Evolutionary conservation across 2,888 invertebrate genomes (phyloP).

Genomic region (Ariolimax columbianus): DNA sequence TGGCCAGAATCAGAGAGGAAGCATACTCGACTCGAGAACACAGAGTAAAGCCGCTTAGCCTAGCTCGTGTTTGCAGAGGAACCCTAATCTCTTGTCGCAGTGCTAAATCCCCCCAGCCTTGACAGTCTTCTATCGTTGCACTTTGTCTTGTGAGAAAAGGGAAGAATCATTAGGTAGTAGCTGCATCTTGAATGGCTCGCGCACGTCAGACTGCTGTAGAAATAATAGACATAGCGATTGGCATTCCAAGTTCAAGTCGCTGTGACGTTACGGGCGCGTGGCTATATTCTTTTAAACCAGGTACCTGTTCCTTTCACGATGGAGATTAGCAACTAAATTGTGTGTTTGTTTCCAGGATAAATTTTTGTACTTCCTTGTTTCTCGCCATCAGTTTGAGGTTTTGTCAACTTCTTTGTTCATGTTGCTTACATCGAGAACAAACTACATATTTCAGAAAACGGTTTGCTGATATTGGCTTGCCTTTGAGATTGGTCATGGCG

Average conservation of each 20-base stretch:
- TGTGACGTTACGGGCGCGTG: conserved; percentile 13
- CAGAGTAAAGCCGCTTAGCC: conserved; percentile 29
- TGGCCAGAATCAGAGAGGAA: background rate
- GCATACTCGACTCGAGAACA: background rate
- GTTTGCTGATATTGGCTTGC: no score
- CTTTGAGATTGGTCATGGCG: no score
- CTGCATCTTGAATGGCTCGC: conserved; percentile 6
- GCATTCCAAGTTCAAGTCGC: conserved; percentile 14
- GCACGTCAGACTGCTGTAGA: conserved; percentile 16
- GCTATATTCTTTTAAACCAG: background rate
- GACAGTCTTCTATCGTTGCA: background rate
- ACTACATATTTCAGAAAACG: no score
- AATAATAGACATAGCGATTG: conserved; percentile 18
- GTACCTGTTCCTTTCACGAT: background rate
- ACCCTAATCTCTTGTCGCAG: conserved; percentile 23
- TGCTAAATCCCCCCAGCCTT: conserved; percentile 13
- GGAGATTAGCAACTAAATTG: background rate
- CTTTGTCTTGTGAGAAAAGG: no score
- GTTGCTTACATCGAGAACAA: no score
- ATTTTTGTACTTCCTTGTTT: background rate
- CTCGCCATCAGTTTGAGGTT: background rate
- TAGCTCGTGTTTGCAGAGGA: conserved; percentile 5
- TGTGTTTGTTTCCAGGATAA: background rate
- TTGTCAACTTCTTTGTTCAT: no score
- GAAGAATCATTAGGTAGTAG: conserved; percentile 17